Base-by-base conservation (phyloP, 2,888 invertebrate genomes). In the Pandemis corylana region DNA sequence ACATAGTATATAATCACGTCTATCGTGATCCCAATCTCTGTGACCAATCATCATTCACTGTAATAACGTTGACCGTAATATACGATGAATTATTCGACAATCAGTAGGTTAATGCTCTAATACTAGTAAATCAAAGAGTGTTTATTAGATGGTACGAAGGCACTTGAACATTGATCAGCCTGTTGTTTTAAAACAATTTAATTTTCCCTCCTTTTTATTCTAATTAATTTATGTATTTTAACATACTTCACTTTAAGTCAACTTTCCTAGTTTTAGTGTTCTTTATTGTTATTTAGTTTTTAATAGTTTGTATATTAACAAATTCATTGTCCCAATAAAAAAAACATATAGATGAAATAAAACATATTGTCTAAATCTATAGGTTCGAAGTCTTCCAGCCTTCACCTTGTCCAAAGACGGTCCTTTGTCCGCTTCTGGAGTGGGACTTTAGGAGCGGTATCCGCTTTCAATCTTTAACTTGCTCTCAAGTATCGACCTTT, bases 401-500 rank as follows among this genome's bases (percentile, higher is more conserved):
- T 66, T 71, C 66, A 46, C 66, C 59, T 66, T 65, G 42, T 61
- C 71, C 66, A 41, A 66, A 71, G 71, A 15, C 6, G 9, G 46
- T 66, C 67, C 67, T 67, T 72, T 67, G 72, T 72, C 42, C 28
- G 36, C 9, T 62, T 36, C 12, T 72, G 61, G 44, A 72, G 67
- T 51, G 72, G 67, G 7, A 28, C 62, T 68, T 51, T 42, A 10
- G 72, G 67, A 6, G 7, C 56, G 41, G 28, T 72, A 67, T 67
- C 72, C 51, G 62, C 49, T 72, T 62, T 67, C 67, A 12, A 62
- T 67, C 51, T 72, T 72, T 42, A 42, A 67, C 72, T 62, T 53
- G 53, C 6, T 53, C 62, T 72, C 66, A 42, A 72, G 61, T 67
- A 51, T 49, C 51, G 41, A 67, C 62, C 61, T 67, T 61, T 59